phyloP scores from a whole-genome alignment of 2,113 vertebrate species.

The Podarcis cretensis region DNA sequence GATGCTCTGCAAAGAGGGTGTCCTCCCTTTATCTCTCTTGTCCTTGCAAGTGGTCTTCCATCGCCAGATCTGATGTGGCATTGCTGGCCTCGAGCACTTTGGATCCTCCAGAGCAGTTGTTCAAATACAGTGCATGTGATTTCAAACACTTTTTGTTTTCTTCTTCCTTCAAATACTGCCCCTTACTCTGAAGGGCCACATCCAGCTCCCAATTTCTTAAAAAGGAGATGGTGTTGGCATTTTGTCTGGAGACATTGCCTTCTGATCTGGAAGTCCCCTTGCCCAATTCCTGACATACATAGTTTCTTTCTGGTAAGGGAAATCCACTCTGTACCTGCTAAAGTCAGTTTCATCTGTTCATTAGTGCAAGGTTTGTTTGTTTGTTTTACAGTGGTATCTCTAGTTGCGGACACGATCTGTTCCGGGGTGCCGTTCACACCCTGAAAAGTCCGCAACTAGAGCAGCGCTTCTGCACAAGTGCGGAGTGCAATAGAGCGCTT shows the following conservation, averaged over 20 bases:
- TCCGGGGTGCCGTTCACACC: too few relatives aligned
- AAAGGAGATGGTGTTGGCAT: too few relatives aligned
- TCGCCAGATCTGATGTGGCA: background rate
- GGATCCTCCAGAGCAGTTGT: background rate
- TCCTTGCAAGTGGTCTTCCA: background rate
- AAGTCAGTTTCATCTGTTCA: background rate
- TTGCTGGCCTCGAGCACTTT: background rate
- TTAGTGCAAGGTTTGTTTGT: background rate
- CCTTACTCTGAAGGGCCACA: too few relatives aligned
- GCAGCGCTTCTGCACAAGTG: too few relatives aligned
- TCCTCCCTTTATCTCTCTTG: background rate
- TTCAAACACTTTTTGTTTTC: background rate
- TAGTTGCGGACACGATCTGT: too few relatives aligned
- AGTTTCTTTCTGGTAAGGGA: background rate
- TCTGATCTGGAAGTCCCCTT: background rate
- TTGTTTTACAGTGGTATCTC: background rate
- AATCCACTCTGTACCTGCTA: background rate
- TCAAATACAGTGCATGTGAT: background rate
- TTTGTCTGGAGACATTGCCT: too few relatives aligned
- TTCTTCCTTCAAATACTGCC: background rate
- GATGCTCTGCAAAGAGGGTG: fast-evolving
- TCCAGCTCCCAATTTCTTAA: background rate
- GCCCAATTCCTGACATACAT: background rate
- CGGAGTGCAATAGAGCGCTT: too few relatives aligned
- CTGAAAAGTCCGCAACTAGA: too few relatives aligned